Percentiles rank a stretch among this genome's conserved stretches.
phyloP scores from a whole-genome alignment of 92 coral and sea anemone species.

The Umimayanthus kanabou region DNA sequence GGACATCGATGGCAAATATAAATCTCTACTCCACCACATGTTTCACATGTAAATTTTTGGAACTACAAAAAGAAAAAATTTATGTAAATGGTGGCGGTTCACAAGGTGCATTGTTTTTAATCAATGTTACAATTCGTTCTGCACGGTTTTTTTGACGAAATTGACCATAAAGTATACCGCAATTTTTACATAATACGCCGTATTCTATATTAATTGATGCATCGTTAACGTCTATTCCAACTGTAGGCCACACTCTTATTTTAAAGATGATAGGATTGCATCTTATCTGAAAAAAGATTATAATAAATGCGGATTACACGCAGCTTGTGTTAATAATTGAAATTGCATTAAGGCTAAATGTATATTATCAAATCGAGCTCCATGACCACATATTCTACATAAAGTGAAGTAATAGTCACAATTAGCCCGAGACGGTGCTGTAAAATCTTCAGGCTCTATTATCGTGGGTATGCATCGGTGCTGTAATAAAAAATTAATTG shows the following conservation, averaged over 20 bases:
- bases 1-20: no score
- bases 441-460: neutral
- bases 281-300: slow-evolving; percentile 7
- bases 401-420: neutral
- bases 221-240: no score
- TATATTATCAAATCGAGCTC: neutral
- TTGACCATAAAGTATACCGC: no score
- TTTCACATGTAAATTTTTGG: no score
- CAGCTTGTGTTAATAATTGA: neutral
- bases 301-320: neutral
- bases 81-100: neutral
- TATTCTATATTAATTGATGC: no score
- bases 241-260: no score
- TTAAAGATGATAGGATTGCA: no score
- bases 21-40: neutral
- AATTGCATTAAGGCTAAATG: no score
- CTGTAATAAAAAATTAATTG: neutral
- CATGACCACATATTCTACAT: neutral
- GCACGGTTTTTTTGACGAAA: slow-evolving; percentile 9
- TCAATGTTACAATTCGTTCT: neutral
- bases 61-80: neutral
- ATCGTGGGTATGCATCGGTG: neutral
- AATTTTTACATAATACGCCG: no score
- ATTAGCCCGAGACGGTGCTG: neutral
- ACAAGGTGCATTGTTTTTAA: slow-evolving; percentile 13